Evolutionary conservation across 2,797 vertebrate genomes (phyloP), one percentile per base, ranked within the genome.

Genomic region (Tympanoctomys barrerae): DNA sequence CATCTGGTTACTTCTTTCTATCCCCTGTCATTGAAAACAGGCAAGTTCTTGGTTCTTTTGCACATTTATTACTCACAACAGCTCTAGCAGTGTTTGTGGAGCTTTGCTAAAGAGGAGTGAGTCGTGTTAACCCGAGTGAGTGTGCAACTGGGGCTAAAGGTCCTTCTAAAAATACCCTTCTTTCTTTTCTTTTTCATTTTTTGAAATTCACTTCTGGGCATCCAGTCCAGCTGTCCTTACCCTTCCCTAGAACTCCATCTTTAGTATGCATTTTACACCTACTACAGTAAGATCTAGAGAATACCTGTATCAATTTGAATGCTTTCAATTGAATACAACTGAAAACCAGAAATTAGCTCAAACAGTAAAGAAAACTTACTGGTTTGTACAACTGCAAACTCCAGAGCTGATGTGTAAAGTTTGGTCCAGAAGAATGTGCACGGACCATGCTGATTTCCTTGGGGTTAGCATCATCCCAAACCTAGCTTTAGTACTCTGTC

Each of bases 311-410:
- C 31, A 42, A n/a, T 33, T 46, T 66, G n/a, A 33, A 61, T 12
- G 13, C 19, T 66, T 59, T 87, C 54, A 81, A 54, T 8, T 39
- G 52, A 70, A 81, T n/a, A 62, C 31, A 70, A 33, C 75, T 82
- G 80, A 89, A 86, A 85, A 75, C 36, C n/a, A 90, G 42, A 89
- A 68, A 62, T 31, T 78, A 61, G 49, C 59, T 57, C 87, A 73
- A 94, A 87, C 49, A 85, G 46, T 77, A 85, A 46, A 87, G 36
- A 39, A n/a, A 62, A 64, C 80, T 62, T 57, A 71, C 5, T 79
- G 33, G 31, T n/a, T 86, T 49, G 31, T 13, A 46, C 62, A 90
- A 26, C n/a, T 75, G 59, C 78, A 66, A 84, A 79, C 24, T 54
- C 82, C 54, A 93, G 36, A 84, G 57, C 42, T 66, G 71, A 21